Base-by-base conservation (phyloP, 1,140 invertebrate genomes). In the Drosophila seguyi region DNA sequence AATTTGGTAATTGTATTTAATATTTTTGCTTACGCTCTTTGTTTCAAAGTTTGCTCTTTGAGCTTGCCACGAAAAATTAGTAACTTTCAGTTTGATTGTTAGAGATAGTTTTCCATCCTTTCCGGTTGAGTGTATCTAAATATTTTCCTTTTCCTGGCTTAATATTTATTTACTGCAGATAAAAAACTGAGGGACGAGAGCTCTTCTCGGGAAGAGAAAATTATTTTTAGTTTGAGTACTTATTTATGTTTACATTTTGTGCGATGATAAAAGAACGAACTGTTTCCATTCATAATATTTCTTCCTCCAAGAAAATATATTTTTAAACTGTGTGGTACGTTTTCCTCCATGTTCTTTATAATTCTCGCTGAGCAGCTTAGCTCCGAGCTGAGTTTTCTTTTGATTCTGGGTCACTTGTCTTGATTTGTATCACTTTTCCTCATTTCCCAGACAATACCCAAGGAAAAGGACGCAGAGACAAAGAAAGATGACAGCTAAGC, bases 1-100 rank as follows among this genome's bases (percentile, higher is more conserved):
- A 75, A 76, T 76, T 75, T 58, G 42, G 47, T 76, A 76, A 76
- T 67, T 76, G 53, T 75, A 55, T 76, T 76, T 76, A 48, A 76
- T 76, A 75, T 75, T 65, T 65, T 22, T 25, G 11, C 52, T 25
- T 20, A 13, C 20, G n/a, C n/a, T n/a, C n/a, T n/a, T n/a, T n/a
- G n/a, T n/a, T n/a, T n/a, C n/a, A n/a, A n/a, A n/a, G n/a, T n/a
- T n/a, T n/a, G n/a, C 7, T 38, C 44, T 63, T 42, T 67, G 20
- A 34, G 45, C 29, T 41, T 38, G 55, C 66, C 67, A 11, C 45
- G 53, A 72, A 68, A 72, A 73, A 74, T 60, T 45, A 34, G 20
- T 31, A 59, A 42, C 69, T 71, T 71, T 73, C 20, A 38, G 52
- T 44, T 39, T 42, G 27, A 58, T 41, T 71, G 41, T 36, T 55